phyloP scores from a whole-genome alignment of 2,888 invertebrate species.

The Plusia festucae region DNA sequence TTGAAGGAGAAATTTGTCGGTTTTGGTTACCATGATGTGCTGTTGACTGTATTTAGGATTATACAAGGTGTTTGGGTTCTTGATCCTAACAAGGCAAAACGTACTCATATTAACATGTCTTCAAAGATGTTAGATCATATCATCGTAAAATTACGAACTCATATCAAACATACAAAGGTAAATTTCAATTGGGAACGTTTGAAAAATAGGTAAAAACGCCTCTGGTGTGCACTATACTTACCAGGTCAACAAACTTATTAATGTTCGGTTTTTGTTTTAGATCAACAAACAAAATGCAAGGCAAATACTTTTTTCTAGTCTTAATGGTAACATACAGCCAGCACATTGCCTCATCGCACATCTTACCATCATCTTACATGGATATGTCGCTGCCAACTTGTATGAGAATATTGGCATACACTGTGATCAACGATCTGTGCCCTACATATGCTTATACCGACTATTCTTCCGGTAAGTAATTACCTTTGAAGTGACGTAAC shows the following conservation, averaged over 20 bases:
- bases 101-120: too few relatives aligned
- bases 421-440: constrained; percentile 63
- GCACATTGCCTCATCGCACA: constrained; percentile 64
- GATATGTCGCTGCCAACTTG: constrained; percentile 62
- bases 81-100: too few relatives aligned
- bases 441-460: constrained; percentile 56
- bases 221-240: background rate
- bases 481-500: constrained; percentile 30
- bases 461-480: constrained; percentile 63
- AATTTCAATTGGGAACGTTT: too few relatives aligned
- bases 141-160: too few relatives aligned
- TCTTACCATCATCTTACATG: constrained; percentile 64
- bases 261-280: constrained; percentile 44
- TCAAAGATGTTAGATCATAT: too few relatives aligned
- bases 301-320: constrained; percentile 59
- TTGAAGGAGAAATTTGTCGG: too few relatives aligned
- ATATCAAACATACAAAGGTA: too few relatives aligned
- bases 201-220: too few relatives aligned
- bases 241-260: background rate
- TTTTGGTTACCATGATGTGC: too few relatives aligned
- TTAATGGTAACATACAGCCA: constrained; percentile 61
- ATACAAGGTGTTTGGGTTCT: too few relatives aligned
- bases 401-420: constrained; percentile 58
- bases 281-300: constrained; percentile 60
- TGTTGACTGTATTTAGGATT: too few relatives aligned